Evolutionary conservation across 2,797 vertebrate species (phyloP).

Genomic region (Echeneis naucrates): DNA sequence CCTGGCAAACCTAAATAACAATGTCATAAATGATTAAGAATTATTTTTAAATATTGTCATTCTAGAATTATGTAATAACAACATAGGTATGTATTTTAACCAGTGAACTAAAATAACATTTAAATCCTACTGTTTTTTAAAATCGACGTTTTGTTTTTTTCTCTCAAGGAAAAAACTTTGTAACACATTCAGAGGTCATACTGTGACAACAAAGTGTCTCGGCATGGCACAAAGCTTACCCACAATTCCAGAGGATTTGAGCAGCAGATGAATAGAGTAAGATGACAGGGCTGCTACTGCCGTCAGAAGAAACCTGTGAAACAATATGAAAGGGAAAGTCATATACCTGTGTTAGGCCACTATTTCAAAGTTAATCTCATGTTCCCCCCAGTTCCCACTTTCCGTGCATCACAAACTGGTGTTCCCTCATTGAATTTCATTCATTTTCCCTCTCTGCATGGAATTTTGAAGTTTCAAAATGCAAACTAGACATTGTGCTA

Average conservation of each 20-base stretch:
- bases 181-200: no score
- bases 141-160: neutral
- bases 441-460: neutral
- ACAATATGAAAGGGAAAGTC: slow-evolving; percentile 24
- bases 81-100: neutral
- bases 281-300: slow-evolving; percentile 91
- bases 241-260: slow-evolving; percentile 95
- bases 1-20: slow-evolving; percentile 5
- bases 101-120: neutral
- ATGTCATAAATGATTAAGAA: neutral
- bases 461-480: slow-evolving; percentile 15
- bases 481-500: neutral
- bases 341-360: neutral
- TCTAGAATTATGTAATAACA: no score
- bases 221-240: slow-evolving; percentile 80
- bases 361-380: neutral
- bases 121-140: no score
- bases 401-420: neutral
- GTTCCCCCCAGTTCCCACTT: neutral
- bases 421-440: neutral
- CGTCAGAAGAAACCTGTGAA: slow-evolving; percentile 91
- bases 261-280: slow-evolving; percentile 96
- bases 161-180: neutral
- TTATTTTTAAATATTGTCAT: no score
- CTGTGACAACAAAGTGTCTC: slow-evolving; percentile 1